Evolutionary conservation across 1,140 invertebrate genomes (phyloP).

Genomic region (Meloidogyne exigua): DNA sequence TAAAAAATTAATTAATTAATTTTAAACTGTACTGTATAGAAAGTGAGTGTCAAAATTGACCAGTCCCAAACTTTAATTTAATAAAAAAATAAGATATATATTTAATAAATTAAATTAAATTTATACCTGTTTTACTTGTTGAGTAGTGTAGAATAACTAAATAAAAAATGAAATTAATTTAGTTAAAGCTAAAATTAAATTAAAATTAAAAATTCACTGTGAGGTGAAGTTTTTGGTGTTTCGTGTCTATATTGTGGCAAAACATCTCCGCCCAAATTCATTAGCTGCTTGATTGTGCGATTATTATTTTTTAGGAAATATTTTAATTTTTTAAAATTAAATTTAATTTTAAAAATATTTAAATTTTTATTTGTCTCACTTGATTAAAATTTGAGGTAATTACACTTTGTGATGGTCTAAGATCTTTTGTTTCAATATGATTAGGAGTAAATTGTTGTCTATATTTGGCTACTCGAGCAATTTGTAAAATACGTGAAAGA

Average conservation of each 20-base stretch:
- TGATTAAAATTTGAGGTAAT: slow-evolving; percentile 62
- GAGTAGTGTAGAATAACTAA: slow-evolving; percentile 87
- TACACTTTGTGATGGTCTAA: slow-evolving; percentile 41
- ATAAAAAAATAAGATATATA: slow-evolving; percentile 70
- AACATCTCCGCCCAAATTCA: slow-evolving; percentile 89
- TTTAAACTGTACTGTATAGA: slow-evolving; percentile 85
- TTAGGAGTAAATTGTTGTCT: slow-evolving; percentile 59
- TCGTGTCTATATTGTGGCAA: slow-evolving; percentile 99
- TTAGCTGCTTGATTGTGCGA: slow-evolving; percentile 73
- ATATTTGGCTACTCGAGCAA: slow-evolving; percentile 60
- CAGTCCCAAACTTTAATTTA: slow-evolving; percentile 84
- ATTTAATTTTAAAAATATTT: background rate
- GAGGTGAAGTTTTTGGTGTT: slow-evolving; percentile 92
- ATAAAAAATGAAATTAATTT: background rate
- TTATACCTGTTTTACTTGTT: slow-evolving; percentile 83
- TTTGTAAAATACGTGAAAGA: slow-evolving; percentile 60
- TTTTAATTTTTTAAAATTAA: background rate
- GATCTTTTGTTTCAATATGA: slow-evolving; percentile 61
- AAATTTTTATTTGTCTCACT: slow-evolving; percentile 32
- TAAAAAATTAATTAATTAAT: no score
- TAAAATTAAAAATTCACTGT: slow-evolving; percentile 15
- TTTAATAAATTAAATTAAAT: slow-evolving; percentile 92
- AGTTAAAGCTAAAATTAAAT: background rate
- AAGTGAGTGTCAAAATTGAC: slow-evolving; percentile 97
- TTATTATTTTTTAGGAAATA: background rate